A percentile compares a stretch with the other conserved stretches of the same genome.
These are phyloP conservation scores for Mantis religiosa DNA, from an alignment of 2,888 invertebrate species.

Conservation along the genomic window DNA sequence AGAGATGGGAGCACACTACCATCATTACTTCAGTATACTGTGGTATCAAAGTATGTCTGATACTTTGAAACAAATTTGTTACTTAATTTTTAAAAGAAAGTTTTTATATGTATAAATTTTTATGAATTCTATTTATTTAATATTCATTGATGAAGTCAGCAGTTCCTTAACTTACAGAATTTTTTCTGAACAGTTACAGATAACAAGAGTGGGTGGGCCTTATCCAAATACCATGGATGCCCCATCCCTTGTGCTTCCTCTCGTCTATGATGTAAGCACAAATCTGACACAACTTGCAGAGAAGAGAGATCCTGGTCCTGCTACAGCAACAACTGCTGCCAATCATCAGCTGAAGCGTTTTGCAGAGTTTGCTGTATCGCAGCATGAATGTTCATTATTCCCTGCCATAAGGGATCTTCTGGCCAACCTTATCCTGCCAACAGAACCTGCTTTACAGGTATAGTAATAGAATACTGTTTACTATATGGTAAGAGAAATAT, in stretches of 20 bases:
- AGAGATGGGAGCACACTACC: too few relatives aligned
- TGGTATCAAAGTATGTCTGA: too few relatives aligned
- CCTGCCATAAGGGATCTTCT: constrained; percentile 87
- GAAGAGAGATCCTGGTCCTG: constrained; percentile 63
- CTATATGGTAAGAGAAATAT: too few relatives aligned
- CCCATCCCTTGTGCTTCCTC: constrained; percentile 74
- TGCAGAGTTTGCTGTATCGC: constrained; percentile 63
- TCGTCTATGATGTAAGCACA: constrained; percentile 83
- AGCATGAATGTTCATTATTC: constrained; percentile 81
- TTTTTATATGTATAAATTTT: constrained; percentile 21
- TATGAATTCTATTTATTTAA: neutral
- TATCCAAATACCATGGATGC: constrained; percentile 61
- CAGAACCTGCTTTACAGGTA: constrained; percentile 60
- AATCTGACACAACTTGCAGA: constrained; percentile 86
- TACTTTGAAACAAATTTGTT: too few relatives aligned
- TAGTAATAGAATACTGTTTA: neutral
- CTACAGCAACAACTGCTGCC: constrained; percentile 59
- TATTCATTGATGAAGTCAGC: neutral
- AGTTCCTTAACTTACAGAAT: neutral
- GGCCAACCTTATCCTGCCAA: constrained; percentile 75
- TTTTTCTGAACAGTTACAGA: constrained; percentile 58
- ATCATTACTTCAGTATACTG: too few relatives aligned
- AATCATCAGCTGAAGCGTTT: constrained; percentile 64
- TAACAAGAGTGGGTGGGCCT: constrained; percentile 62
- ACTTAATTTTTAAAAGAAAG: neutral